phyloP scores from a whole-genome alignment of 92 coral and sea anemone species.

The Palythoa caribaeorum region DNA sequence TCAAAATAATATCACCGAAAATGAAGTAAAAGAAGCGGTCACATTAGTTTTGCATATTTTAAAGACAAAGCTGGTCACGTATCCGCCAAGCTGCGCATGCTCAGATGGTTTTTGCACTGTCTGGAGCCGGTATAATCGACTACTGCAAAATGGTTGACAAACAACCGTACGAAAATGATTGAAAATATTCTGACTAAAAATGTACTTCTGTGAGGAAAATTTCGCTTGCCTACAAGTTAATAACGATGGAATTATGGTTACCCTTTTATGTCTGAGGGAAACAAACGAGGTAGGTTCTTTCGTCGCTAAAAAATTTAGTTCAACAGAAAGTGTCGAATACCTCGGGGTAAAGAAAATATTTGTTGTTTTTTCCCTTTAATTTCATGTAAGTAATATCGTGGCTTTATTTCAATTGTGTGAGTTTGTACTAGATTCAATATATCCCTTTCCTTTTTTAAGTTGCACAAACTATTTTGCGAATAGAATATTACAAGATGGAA shows the following conservation, averaged over 20 bases:
- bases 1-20: constrained; percentile 29
- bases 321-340: background rate
- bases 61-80: constrained; percentile 21
- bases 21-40: constrained; percentile 6
- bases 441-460: background rate
- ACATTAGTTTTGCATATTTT: constrained; percentile 43
- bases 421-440: background rate
- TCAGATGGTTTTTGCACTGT: background rate
- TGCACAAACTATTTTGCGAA: background rate
- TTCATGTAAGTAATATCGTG: background rate
- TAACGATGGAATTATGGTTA: background rate
- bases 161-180: constrained; percentile 17
- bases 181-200: constrained; percentile 5
- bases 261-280: background rate
- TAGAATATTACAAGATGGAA: background rate
- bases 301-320: background rate
- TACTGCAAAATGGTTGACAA: constrained; percentile 33
- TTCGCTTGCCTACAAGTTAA: background rate
- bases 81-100: constrained; percentile 27
- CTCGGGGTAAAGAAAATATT: background rate
- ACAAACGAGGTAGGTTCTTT: constrained; percentile 11
- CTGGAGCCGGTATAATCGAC: constrained; percentile 11
- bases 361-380: background rate
- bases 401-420: background rate
- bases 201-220: background rate